phyloP scores from a whole-genome alignment of 2,797 vertebrate species.

The Scyliorhinus canicula region DNA sequence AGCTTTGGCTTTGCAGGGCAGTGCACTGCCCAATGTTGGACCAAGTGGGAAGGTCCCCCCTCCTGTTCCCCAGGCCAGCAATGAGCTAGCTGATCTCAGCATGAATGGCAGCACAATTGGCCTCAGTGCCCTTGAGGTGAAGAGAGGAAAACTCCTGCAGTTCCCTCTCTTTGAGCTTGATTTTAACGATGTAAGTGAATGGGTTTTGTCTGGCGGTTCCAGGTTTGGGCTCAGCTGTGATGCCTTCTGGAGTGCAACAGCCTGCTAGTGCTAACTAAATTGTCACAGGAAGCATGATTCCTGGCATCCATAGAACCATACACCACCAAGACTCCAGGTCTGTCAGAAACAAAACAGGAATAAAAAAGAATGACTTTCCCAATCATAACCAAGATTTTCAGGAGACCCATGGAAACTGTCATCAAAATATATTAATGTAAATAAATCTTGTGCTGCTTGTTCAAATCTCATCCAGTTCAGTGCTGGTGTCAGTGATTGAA shows the following conservation, averaged over 20 bases:
- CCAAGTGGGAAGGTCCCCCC: not conserved
- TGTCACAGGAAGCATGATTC: not conserved
- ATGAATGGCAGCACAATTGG: not conserved
- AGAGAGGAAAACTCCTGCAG: not conserved
- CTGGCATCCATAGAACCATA: not conserved
- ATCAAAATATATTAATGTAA: not conserved
- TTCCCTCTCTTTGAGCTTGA: not conserved
- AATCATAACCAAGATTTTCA: not conserved
- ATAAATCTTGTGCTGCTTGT: not conserved
- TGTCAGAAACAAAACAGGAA: not conserved
- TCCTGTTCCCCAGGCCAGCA: not conserved
- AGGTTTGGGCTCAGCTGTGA: not conserved
- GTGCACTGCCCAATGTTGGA: not conserved
- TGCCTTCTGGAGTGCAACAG: not conserved
- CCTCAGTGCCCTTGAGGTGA: not conserved
- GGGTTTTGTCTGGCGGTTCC: not conserved
- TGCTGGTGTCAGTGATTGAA: not conserved
- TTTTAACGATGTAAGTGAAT: not conserved
- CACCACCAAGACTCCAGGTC: not conserved
- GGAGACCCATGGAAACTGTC: not conserved
- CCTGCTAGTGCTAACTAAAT: not conserved
- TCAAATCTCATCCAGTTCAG: not conserved
- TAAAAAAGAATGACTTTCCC: not conserved
- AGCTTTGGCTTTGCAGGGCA: not conserved
- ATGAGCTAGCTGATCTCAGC: not conserved